Conservation (phyloP, 2,888 invertebrate species). For the Portevinia maculata region DNA sequence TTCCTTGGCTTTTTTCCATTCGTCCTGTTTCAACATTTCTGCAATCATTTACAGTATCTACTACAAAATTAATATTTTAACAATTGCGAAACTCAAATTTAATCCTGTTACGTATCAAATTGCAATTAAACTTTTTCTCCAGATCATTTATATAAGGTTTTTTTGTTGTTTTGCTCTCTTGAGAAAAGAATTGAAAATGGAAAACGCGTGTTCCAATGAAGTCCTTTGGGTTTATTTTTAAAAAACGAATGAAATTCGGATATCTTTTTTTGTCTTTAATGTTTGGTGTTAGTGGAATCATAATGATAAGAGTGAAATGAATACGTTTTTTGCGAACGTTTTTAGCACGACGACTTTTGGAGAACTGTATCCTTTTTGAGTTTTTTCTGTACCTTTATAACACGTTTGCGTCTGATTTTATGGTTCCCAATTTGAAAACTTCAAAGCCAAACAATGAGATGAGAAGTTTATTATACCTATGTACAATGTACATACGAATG, state of each 20-base stretch:
- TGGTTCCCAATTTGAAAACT: slow-evolving; percentile 4
- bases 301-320: slow-evolving; percentile 18
- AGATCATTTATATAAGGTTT: not conserved
- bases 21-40: not conserved
- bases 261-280: slow-evolving; percentile 10
- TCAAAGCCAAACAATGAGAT: slow-evolving; percentile 14
- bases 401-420: slow-evolving; percentile 20
- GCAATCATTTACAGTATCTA: slow-evolving; percentile 38
- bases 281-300: not conserved
- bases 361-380: slow-evolving; percentile 2
- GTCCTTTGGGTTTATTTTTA: not conserved
- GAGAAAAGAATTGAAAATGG: not conserved
- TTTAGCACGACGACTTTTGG: slow-evolving; percentile 42
- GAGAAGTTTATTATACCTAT: not conserved
- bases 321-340: slow-evolving; percentile 36
- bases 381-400: slow-evolving; percentile 14
- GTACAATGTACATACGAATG: not conserved
- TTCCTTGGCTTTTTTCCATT: not conserved
- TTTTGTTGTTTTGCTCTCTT: not conserved
- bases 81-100: slow-evolving; percentile 53
- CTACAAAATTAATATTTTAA: slow-evolving; percentile 43
- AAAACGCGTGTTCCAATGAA: not conserved
- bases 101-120: slow-evolving; percentile 60
- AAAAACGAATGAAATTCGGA: not conserved
- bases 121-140: slow-evolving; percentile 60